Conservation (phyloP, 2,113 vertebrate genomes). For the Myocastor coypus region DNA sequence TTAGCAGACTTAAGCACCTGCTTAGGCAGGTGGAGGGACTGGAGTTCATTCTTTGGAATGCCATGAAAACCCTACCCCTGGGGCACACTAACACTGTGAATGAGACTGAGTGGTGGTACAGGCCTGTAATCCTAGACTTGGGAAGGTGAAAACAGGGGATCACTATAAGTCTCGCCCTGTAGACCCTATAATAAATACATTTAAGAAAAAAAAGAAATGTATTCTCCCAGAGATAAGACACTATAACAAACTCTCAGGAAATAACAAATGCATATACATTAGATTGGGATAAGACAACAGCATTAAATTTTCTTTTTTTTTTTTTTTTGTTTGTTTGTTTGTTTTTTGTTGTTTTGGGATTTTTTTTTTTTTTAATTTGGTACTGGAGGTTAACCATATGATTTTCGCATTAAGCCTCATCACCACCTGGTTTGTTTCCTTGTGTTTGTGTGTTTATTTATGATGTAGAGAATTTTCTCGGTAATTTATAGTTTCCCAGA, state of each 20-base stretch:
- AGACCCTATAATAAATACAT: too few relatives aligned
- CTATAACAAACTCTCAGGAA: not conserved
- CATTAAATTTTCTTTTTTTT: not conserved
- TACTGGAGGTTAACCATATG: not conserved
- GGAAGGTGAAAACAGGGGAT: too few relatives aligned
- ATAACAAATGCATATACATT: not conserved
- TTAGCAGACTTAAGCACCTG: too few relatives aligned
- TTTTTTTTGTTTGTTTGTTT: not conserved
- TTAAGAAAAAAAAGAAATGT: not conserved
- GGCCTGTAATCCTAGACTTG: too few relatives aligned
- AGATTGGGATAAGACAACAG: not conserved
- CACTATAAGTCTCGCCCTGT: too few relatives aligned
- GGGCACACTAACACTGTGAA: too few relatives aligned
- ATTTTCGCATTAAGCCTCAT: not conserved
- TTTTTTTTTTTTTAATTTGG: too few relatives aligned
- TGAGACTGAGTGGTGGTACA: too few relatives aligned
- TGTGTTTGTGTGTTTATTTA: not conserved
- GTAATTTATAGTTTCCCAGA: not conserved
- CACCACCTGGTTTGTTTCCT: not conserved
- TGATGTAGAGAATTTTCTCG: not conserved
- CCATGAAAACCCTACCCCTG: too few relatives aligned
- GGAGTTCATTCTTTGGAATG: too few relatives aligned
- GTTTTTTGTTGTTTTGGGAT: too few relatives aligned
- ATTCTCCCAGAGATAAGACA: not conserved
- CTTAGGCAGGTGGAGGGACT: too few relatives aligned